Conservation (phyloP, 2,113 vertebrate species). For the Eublepharis macularius region DNA sequence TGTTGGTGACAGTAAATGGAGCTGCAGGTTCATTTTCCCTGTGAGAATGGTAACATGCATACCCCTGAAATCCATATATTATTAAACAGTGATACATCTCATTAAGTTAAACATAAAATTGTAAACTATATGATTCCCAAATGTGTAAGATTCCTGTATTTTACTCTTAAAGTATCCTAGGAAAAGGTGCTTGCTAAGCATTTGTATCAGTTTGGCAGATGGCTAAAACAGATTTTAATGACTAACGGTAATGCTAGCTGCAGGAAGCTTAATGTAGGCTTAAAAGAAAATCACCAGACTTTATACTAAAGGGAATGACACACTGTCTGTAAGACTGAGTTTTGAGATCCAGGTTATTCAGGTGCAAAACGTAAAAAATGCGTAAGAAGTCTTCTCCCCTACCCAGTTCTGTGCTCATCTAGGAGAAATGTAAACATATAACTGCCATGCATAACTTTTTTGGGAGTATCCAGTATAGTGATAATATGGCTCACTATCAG, state of each 20-base stretch:
- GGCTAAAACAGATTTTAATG: constrained; percentile 30
- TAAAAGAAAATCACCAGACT: constrained; percentile 10
- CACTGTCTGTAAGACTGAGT: not conserved
- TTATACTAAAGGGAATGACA: not conserved
- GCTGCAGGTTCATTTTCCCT: constrained; percentile 21
- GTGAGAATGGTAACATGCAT: constrained; percentile 34
- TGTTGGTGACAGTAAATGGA: constrained; percentile 28
- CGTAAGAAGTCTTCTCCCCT: not conserved
- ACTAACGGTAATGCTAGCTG: constrained; percentile 14
- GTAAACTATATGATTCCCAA: constrained; percentile 63
- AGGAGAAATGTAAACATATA: not conserved
- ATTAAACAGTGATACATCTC: constrained; percentile 59
- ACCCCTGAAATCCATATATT: constrained; percentile 51
- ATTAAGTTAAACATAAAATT: constrained; percentile 68
- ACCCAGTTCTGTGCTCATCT: not conserved
- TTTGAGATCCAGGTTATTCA: not conserved
- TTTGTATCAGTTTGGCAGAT: constrained; percentile 61
- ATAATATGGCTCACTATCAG: not conserved
- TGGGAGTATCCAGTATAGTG: no score
- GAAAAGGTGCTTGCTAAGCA: constrained; percentile 43
- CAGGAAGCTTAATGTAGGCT: not conserved
- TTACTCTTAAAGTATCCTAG: not conserved
- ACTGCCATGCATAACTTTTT: not conserved
- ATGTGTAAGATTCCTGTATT: constrained; percentile 49
- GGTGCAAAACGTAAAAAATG: not conserved